Conservation (phyloP, 1,140 invertebrate species). For the Limonius californicus region DNA sequence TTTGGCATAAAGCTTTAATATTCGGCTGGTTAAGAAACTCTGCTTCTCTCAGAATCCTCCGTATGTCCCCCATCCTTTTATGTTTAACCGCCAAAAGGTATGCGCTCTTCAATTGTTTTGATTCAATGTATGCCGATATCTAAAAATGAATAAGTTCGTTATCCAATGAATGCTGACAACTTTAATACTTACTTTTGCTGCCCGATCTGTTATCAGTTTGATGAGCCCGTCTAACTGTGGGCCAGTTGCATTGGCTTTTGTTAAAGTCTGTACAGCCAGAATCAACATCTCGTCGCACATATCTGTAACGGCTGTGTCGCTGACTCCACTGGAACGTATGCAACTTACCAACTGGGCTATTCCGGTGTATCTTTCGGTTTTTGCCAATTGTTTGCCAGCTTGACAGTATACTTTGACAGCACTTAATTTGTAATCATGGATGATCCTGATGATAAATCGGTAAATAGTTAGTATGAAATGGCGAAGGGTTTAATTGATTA, state of each 20-base stretch:
- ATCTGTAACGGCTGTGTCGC: conserved; percentile 50
- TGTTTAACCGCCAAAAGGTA: conserved; percentile 77
- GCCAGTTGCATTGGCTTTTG: conserved; percentile 42
- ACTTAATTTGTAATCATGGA: conserved; percentile 64
- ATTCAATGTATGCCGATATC: conserved; percentile 79
- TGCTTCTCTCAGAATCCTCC: conserved; percentile 70
- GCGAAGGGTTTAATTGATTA: too few species aligned
- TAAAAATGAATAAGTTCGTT: too few species aligned
- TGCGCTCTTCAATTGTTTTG: conserved; percentile 78
- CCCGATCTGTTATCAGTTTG: conserved; percentile 57
- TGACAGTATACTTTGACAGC: conserved; percentile 65
- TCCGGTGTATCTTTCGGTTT: conserved; percentile 53
- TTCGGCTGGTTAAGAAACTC: conserved; percentile 65
- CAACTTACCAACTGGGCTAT: conserved; percentile 56
- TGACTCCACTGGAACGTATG: conserved; percentile 50
- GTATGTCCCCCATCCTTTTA: conserved; percentile 67
- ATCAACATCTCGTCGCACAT: conserved; percentile 51
- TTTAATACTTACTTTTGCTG: conserved; percentile 53
- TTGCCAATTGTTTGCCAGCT: conserved; percentile 61
- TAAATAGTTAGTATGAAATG: too few species aligned
- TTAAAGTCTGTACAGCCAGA: conserved; percentile 47
- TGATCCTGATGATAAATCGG: too few species aligned
- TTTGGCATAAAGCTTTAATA: conserved; percentile 68
- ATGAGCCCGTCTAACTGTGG: conserved; percentile 57
- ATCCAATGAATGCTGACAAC: too few species aligned